Conservation (phyloP, 1,140 invertebrate genomes). For the Heliconius nattereri region DNA sequence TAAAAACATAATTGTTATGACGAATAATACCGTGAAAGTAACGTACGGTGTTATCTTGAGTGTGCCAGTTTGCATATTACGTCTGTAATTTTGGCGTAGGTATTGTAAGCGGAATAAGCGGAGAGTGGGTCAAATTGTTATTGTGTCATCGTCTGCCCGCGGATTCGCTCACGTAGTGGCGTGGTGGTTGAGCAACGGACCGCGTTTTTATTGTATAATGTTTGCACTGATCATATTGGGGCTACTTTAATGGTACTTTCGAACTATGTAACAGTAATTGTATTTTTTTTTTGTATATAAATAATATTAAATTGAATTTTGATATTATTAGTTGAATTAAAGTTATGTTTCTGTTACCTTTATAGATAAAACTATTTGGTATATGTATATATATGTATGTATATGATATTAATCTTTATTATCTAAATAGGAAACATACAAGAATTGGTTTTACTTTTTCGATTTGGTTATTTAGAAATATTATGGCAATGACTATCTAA, state of each 20-base stretch:
- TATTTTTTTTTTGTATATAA: background rate
- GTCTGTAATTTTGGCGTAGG: slow-evolving; percentile 45
- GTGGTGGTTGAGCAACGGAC: slow-evolving; percentile 2
- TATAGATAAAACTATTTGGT: background rate
- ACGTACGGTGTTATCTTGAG: slow-evolving; percentile 25
- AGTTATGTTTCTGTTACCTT: background rate
- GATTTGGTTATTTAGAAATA: background rate
- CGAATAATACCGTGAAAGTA: slow-evolving; percentile 39
- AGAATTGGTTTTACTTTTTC: background rate
- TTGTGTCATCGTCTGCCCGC: slow-evolving; percentile 36
- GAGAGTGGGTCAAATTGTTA: slow-evolving; percentile 48
- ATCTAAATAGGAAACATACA: background rate
- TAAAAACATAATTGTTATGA: background rate
- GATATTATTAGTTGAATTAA: no score
- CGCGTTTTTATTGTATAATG: slow-evolving; percentile 13
- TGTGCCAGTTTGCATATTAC: slow-evolving; percentile 35
- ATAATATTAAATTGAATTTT: background rate
- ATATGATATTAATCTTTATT: background rate
- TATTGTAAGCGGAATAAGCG: slow-evolving; percentile 33
- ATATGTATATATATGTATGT: background rate
- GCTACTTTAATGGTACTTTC: background rate
- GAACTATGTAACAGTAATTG: background rate
- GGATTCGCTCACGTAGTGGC: slow-evolving; percentile 17
- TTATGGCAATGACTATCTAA: background rate
- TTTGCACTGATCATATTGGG: background rate